Percentiles rank a stretch among this genome's conserved stretches.
phyloP scores from a whole-genome alignment of 2,888 invertebrate species.

The Coenonympha arcania region DNA sequence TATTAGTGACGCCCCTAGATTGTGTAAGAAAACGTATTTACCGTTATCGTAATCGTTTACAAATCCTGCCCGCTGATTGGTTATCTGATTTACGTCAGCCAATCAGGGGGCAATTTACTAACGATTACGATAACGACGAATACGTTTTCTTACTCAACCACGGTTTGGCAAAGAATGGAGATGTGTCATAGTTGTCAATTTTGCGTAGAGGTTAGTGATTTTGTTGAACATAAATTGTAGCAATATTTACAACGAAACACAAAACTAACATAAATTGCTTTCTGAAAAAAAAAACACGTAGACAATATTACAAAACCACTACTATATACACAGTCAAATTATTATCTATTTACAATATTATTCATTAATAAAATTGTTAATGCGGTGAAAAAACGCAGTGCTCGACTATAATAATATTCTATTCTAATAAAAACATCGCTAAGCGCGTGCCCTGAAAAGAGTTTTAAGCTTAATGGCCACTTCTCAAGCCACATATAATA shows the following conservation, averaged over 20 bases:
- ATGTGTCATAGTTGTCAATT: too few relatives aligned
- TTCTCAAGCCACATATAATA: slow-evolving; percentile 3
- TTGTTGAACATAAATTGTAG: background rate
- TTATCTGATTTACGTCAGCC: too few relatives aligned
- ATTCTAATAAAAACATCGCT: slow-evolving; percentile 24
- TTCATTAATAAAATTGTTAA: slow-evolving; percentile 15
- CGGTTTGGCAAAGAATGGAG: too few relatives aligned
- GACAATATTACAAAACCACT: background rate
- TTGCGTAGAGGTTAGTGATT: too few relatives aligned
- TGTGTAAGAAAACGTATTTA: too few relatives aligned
- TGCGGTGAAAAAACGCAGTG: slow-evolving; percentile 23
- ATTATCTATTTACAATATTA: slow-evolving; percentile 12
- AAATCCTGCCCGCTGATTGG: too few relatives aligned
- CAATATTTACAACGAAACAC: background rate
- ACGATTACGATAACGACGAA: too few relatives aligned
- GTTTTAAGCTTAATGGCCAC: slow-evolving; percentile 20
- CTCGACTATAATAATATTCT: slow-evolving; percentile 10
- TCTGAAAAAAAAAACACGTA: background rate
- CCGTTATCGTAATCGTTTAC: too few relatives aligned
- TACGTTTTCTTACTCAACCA: too few relatives aligned
- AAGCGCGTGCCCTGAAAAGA: slow-evolving; percentile 32
- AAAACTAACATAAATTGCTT: slow-evolving; percentile 1
- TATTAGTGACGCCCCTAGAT: too few relatives aligned
- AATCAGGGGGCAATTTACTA: too few relatives aligned
- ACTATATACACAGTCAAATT: slow-evolving; percentile 6